Evolutionary conservation across 2,797 vertebrate genomes (phyloP).

Genomic region (Pristis pectinata): DNA sequence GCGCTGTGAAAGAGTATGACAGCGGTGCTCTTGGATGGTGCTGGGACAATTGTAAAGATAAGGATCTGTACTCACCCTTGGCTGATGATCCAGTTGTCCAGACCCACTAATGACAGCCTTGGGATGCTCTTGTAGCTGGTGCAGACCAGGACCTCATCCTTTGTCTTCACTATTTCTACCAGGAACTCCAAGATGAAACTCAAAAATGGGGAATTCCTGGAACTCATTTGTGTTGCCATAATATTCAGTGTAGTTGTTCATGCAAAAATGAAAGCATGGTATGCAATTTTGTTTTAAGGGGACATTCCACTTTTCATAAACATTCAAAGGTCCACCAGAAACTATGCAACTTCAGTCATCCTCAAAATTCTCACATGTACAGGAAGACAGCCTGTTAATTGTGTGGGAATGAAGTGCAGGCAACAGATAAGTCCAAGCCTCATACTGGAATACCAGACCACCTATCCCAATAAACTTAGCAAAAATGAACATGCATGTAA

Average conservation of each 20-base stretch:
- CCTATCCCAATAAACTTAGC: too few species aligned
- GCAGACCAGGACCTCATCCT: not conserved
- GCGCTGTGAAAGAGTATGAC: not conserved
- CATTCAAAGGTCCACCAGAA: not conserved
- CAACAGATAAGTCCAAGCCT: too few species aligned
- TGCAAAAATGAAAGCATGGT: not conserved
- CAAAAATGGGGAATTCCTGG: not conserved
- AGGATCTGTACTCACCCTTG: conserved; percentile 6
- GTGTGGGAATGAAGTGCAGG: not conserved
- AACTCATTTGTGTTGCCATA: not conserved
- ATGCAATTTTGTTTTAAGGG: not conserved
- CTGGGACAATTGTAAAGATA: not conserved
- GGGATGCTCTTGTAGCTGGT: not conserved
- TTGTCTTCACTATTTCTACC: not conserved
- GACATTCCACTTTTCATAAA: not conserved
- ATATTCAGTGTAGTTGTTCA: not conserved
- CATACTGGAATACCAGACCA: too few species aligned
- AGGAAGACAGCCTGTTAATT: not conserved
- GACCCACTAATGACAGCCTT: not conserved
- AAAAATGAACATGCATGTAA: too few species aligned
- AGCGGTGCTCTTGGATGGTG: not conserved
- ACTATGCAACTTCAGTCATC: not conserved
- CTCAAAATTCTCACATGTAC: not conserved
- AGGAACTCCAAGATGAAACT: not conserved
- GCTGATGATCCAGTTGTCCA: not conserved